A percentile compares a stretch with the other conserved stretches of the same genome.
These are phyloP conservation scores for Trachemys scripta DNA, from an alignment of 2,113 vertebrate genomes.

Conservation along the genomic window DNA sequence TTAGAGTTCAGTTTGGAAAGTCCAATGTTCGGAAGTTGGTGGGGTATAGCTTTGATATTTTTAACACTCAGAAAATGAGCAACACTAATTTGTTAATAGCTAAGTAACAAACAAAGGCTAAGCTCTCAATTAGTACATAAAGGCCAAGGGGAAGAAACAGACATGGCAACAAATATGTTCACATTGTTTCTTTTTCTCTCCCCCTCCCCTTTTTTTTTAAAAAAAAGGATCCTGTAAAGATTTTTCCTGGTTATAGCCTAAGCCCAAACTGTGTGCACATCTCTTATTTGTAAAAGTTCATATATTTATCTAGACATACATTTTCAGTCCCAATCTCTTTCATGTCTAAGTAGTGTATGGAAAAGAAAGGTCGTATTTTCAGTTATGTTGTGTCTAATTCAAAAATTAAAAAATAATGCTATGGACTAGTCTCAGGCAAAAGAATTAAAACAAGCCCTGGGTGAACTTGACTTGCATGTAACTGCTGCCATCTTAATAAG, in stretches of 20 bases:
- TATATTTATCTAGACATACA: neutral
- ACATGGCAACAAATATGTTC: neutral
- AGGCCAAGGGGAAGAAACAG: neutral
- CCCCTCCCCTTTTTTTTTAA: neutral
- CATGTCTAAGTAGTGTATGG: neutral
- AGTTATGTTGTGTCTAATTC: conserved; percentile 59
- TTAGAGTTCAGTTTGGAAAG: neutral
- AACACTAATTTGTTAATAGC: neutral
- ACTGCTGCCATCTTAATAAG: conserved; percentile 86
- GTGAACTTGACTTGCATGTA: conserved; percentile 81
- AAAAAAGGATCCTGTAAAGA: neutral
- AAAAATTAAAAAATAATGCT: conserved; percentile 32
- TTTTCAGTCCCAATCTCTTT: neutral
- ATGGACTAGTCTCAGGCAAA: conserved; percentile 51
- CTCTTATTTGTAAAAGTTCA: neutral
- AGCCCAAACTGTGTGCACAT: neutral
- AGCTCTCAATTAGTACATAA: neutral
- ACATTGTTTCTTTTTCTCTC: neutral
- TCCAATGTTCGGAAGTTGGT: neutral
- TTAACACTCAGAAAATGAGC: neutral
- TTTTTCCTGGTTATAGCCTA: neutral
- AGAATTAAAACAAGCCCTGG: conserved; percentile 70
- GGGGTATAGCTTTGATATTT: neutral
- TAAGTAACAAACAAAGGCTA: neutral
- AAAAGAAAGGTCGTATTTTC: conserved; percentile 48